phyloP scores from a whole-genome alignment of 2,797 vertebrate genomes.

The Crossoptilon crossoptilon region DNA sequence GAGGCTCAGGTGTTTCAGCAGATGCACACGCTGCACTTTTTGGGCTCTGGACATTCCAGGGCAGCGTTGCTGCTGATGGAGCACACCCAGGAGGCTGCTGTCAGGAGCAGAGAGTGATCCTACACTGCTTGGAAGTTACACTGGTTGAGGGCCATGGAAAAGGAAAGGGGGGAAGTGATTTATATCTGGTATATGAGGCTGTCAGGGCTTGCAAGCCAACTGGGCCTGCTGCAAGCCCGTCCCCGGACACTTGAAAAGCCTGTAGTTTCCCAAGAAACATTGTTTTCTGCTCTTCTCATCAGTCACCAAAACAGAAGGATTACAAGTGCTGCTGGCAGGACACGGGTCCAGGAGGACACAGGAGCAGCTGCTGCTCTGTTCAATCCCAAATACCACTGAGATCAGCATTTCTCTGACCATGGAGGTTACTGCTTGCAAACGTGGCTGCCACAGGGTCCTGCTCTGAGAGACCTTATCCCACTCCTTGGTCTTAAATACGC shows the following conservation, averaged over 20 bases:
- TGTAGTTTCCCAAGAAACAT: background rate
- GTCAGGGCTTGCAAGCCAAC: background rate
- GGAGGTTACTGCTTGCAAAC: background rate
- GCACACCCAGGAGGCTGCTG: background rate
- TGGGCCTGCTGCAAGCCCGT: background rate
- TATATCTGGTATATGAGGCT: background rate
- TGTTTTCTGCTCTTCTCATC: background rate
- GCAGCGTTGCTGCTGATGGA: background rate
- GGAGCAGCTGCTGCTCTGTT: background rate
- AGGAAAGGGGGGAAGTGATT: background rate
- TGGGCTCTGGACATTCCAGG: background rate
- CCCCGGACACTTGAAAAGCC: background rate
- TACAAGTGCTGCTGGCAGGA: background rate
- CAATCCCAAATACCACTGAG: background rate
- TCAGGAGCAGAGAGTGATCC: background rate
- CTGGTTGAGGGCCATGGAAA: background rate
- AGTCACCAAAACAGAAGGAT: background rate
- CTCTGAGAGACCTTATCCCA: background rate
- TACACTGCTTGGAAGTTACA: background rate
- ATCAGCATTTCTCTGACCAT: background rate
- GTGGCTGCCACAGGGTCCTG: rapidly evolving
- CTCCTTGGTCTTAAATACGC: background rate
- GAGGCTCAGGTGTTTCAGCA: background rate
- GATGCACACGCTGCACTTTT: background rate
- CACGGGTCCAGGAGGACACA: background rate